Evolutionary conservation across 2,113 vertebrate species (phyloP), one percentile per base, ranked within the genome.

Genomic region (Crypturellus undulatus): DNA sequence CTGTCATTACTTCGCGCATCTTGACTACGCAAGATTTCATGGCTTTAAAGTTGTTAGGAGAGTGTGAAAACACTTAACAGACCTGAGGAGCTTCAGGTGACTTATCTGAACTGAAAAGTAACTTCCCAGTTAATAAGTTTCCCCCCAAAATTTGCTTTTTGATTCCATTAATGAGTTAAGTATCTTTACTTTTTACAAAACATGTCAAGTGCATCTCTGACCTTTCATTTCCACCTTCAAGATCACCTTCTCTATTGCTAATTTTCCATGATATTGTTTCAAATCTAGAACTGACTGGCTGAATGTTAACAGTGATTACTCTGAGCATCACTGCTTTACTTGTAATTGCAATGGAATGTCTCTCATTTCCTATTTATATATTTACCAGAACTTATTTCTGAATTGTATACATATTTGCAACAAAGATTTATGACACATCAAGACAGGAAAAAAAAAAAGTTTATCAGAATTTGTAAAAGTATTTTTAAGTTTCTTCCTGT

Each of bases 11-110:
- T 64, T 94, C 51, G 36, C 65, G 26, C 70, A 91, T 56, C 52
- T 73, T 91, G 68, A 90, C 90, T 84, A 77, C 7, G 21, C 4
- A 88, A 28, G 72, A 90, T 59, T 65, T 82, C 84, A 95, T 42
- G 68, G 80, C 63, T 93, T 58, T 92, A 86, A 91, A 85, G 63
- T 73, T 42, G 58, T 83, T 76, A 40, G 85, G 36, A 30, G 4
- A 82, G 40, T 54, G 51, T 79, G 93, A 94, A 86, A 85, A 17
- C 38, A 59, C 5, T 1, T 84, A 83, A 84, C 25, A 70, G 43
- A 80, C 92, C 6, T 30, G 45, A 58, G 17, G 43, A 89, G n/a
- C 32, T 68, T 79, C 18, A 63, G 20, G 42, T 1, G 43, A 71
- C 9, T 64, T 25, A 92, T 67, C 65, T 72, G 20, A 84, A 68